Evolutionary conservation across 2,888 invertebrate genomes (phyloP), one percentile per base, ranked within the genome.

Genomic region (Mechanitis messenoides): DNA sequence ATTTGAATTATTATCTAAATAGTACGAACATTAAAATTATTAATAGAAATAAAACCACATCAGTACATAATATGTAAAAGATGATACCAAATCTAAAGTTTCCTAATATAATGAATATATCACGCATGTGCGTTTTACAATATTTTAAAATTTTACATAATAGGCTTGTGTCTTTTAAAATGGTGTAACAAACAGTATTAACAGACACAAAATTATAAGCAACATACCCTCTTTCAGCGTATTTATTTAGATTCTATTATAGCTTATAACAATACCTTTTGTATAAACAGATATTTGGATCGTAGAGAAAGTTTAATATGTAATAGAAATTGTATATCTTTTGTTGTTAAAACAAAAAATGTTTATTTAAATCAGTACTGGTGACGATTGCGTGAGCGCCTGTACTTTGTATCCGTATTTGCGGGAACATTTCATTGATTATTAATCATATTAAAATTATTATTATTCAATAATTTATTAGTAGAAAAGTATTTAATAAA

Each of bases 311-410:
- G 50, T 50, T 50, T 31, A 31, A 31, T 50, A 31, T 50, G 31
- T 31, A 50, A 50, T 50, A 50, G 50, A 50, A 50, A 50, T 20
- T 31, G 50, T 50, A 28, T 2, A 11, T 50, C 50, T 50, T 50
- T 50, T 42, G 42, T 28, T 50, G 50, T 50, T 50, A 50, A 50
- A 50, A 50, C 31, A 50, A 50, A 50, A 50, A 50, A 20, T 9
- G 11, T 9, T 7, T 50, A 50, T 31, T 50, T 31, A 50, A 9
- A 50, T 31, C n/a, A 6, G 28, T 31, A 31, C 31, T 6, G 9
- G 50, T 50, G 50, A 50, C 31, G 31, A 50, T 31, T 31, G 50
- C 50, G 50, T 50, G 50, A 31, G 50, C 5, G 28, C 31, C 31
- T 50, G 50, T 31, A 31, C 1, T 28, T 50, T 31, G 50, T 31